A percentile compares a stretch with the other conserved stretches of the same genome.
These are phyloP conservation scores for Sarotherodon lohbergeri DNA, from an alignment of 2,113 vertebrate genomes.

Conservation along the genomic window DNA sequence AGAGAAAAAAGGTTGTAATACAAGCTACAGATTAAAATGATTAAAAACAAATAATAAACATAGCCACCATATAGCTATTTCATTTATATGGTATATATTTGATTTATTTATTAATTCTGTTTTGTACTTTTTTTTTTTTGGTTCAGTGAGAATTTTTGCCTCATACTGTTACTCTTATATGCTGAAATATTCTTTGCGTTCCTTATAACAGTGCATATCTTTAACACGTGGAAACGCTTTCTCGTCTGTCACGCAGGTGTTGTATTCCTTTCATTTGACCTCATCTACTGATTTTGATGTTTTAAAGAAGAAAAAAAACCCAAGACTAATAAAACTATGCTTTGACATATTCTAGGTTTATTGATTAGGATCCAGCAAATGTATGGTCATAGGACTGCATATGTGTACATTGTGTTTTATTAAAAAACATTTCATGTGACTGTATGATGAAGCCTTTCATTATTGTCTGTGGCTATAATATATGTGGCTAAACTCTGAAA, in stretches of 20 bases:
- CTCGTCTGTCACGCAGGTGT: slow-evolving; percentile 60
- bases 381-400: slow-evolving; percentile 78
- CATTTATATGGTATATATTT: slow-evolving; percentile 83
- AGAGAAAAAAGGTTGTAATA: slow-evolving; percentile 73
- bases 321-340: slow-evolving; percentile 46
- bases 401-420: slow-evolving; percentile 81
- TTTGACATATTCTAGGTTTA: slow-evolving; percentile 71
- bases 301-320: slow-evolving; percentile 45
- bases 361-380: slow-evolving; percentile 72
- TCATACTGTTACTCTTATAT: slow-evolving; percentile 73
- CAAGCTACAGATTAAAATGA: slow-evolving; percentile 73
- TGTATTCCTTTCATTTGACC: slow-evolving; percentile 64
- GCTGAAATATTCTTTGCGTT: slow-evolving; percentile 72
- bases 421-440: slow-evolving; percentile 77
- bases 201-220: slow-evolving; percentile 73
- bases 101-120: slow-evolving; percentile 83
- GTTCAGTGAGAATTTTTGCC: slow-evolving; percentile 71
- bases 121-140: slow-evolving; percentile 75
- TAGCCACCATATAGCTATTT: slow-evolving; percentile 77
- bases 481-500: slow-evolving; percentile 41
- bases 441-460: slow-evolving; percentile 56
- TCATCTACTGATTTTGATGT: slow-evolving; percentile 72
- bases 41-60: slow-evolving; percentile 70
- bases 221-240: slow-evolving; percentile 61
- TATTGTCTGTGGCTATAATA: slow-evolving; percentile 48